Base-by-base conservation (phyloP, 2,797 vertebrate genomes). In the Emydoidea blandingii region DNA sequence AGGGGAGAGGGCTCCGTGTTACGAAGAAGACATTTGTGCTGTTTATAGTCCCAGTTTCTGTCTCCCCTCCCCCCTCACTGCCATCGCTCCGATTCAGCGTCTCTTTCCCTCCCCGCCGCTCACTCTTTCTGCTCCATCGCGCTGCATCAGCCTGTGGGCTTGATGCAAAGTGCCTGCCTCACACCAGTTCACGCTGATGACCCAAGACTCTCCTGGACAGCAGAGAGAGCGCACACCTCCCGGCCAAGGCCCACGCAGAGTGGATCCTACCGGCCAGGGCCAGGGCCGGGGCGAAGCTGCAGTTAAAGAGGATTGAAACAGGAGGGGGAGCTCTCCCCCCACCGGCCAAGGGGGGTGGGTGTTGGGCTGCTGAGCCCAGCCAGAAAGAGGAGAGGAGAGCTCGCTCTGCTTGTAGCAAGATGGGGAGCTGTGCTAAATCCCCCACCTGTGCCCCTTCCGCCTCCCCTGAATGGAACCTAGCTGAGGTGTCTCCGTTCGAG, bases 41-140 rank as follows among this genome's bases (percentile, higher is more conserved):
- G 85, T 80, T 85, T 96, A 80, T 88, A 86, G 90, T 95, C 49
- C 52, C 79, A 85, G 54, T 56, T 85, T 87, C 49, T 81, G 19
- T 1, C 44, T 89, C 18, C 31, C 90, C 65, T 78, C 79, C 83
- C 52, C 65, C 74, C 86, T 68, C 83, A 84, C 44, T 83, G 81
- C 44, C 84, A 81, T 29, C 2, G 0, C 49, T 83, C 79, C 29
- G 7, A 14, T 50, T 74, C 65, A 79, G 4, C 76, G 81, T 95
- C 81, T 57, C 87, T 53, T 15, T 5, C 78, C 68, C 93, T 92
- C 84, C 82, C 89, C 11, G 44, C 88, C 7, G 0, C 80, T 97
- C 96, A 80, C 27, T 92, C 90, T 93, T 97, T 97, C 96, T 95
- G 95, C 94, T 97, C 93, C 2, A 0, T 95, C 96, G 59, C 94